Evolutionary conservation across 1,140 invertebrate species (phyloP), one percentile per base, ranked within the genome.

Genomic region (Meloidogyne hapla): DNA sequence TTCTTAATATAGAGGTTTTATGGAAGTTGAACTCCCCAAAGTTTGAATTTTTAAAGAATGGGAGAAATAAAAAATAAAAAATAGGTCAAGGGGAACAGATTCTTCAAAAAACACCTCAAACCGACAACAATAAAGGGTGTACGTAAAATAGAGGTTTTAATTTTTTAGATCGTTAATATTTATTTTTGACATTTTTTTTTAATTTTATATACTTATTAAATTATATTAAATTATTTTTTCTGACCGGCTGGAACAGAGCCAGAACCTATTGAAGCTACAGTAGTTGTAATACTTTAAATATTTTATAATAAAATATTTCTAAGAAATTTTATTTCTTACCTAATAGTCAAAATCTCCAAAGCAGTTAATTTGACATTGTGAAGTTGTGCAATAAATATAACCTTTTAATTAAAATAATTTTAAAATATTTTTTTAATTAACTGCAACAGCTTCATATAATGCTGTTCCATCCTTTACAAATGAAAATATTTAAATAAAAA

Each of bases 201-300:
- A n/a, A n/a, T n/a, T n/a, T n/a, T n/a, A n/a, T n/a, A n/a, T n/a
- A n/a, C n/a, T 21, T 68, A 26, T 26, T 21, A 18, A 38, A 13
- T 3, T 13, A n/a, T 38, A 13, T 12, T 70, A 2, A n/a, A 38
- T 70, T 56, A 42, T 18, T 45, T 8, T 21, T 33, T 15, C 28
- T 70, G 10, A 70, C 94, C 94, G 42, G 95, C 94, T 1, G 95
- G 95, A 79, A 98, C 95, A 28, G 95, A 94, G 9, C 95, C 95
- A 15, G 95, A 94, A 72, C 95, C 95, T 84, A 98, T 95, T 82
- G 94, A 95, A 1, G 95, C 95, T 18, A 94, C 93, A 21, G 94
- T 96, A 5, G 94, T 93, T 1, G 94, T 95, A 76, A 96, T 91
- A 88, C 94, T 94, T 40, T 69, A 79, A 79, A 18, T 23, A 81